Conservation (phyloP, 2,113 vertebrate species). For the Casuarius casuarius region DNA sequence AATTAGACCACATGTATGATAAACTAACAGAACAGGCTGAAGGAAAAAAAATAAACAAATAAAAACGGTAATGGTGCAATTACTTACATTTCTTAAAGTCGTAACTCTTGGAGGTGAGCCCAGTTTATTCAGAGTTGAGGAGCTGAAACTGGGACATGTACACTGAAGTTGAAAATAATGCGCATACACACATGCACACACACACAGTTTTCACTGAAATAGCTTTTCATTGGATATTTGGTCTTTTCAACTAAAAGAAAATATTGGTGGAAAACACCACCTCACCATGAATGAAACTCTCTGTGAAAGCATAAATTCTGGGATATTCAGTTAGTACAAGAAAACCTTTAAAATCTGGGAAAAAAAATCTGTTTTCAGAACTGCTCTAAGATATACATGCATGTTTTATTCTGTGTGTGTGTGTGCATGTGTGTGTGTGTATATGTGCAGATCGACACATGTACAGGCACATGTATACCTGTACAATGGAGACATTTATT, state of each 20-base stretch:
- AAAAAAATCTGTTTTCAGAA: not conserved
- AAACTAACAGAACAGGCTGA: constrained; percentile 37
- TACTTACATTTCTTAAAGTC: constrained; percentile 68
- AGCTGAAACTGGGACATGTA: constrained; percentile 74
- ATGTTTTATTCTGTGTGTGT: accelerated
- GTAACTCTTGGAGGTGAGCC: constrained; percentile 61
- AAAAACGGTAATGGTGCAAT: constrained; percentile 75
- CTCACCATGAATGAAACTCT: not conserved
- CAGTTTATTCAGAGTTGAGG: constrained; percentile 65
- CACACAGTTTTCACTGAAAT: not conserved
- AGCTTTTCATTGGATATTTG: not conserved
- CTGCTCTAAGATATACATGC: not conserved
- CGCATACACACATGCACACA: not conserved
- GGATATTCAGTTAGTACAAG: not conserved
- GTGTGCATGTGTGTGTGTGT: not conserved
- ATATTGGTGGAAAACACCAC: not conserved
- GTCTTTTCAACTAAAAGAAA: not conserved
- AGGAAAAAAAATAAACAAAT: not conserved
- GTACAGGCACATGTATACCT: not conserved
- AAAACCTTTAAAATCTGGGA: not conserved
- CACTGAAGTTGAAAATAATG: constrained; percentile 35
- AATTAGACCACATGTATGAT: constrained; percentile 61
- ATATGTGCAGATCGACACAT: accelerated
- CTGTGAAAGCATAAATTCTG: not conserved
- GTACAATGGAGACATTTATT: not conserved